Evolutionary conservation across 2,888 invertebrate genomes (phyloP).

Genomic region (Luperina nickerlii): DNA sequence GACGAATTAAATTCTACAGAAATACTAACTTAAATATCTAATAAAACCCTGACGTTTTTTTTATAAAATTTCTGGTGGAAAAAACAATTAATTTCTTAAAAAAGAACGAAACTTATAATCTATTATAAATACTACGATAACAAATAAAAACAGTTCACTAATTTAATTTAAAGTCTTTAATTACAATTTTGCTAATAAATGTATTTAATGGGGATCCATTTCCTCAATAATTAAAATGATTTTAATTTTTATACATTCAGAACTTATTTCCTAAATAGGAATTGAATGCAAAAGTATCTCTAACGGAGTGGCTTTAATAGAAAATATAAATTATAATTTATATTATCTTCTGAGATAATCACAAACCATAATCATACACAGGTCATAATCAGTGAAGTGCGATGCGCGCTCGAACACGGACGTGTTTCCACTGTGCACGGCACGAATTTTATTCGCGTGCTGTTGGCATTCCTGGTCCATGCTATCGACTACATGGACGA

Average conservation of each 20-base stretch:
- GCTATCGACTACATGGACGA: too few species aligned
- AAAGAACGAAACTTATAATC: not conserved
- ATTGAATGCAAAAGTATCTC: not conserved
- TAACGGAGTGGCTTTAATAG: not conserved
- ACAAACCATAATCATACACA: not conserved
- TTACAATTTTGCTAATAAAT: constrained; percentile 23
- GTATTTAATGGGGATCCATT: not conserved
- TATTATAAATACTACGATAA: constrained; percentile 6
- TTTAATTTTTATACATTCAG: not conserved
- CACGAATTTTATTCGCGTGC: too few species aligned
- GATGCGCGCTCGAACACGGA: too few species aligned
- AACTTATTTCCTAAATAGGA: not conserved
- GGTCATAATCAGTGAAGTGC: too few species aligned
- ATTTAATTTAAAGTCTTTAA: not conserved
- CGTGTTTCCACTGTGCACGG: too few species aligned
- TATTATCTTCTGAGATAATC: not conserved
- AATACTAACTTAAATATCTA: constrained; percentile 9
- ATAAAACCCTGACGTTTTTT: constrained; percentile 1
- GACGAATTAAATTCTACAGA: constrained; percentile 39
- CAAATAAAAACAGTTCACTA: constrained; percentile 7
- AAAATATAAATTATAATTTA: constrained; percentile 3
- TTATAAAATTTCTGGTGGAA: not conserved
- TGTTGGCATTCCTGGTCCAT: too few species aligned
- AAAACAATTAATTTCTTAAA: not conserved
- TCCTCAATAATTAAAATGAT: not conserved